Evolutionary conservation across 2,113 vertebrate genomes (phyloP).

Genomic region (Gopherus flavomarginatus): DNA sequence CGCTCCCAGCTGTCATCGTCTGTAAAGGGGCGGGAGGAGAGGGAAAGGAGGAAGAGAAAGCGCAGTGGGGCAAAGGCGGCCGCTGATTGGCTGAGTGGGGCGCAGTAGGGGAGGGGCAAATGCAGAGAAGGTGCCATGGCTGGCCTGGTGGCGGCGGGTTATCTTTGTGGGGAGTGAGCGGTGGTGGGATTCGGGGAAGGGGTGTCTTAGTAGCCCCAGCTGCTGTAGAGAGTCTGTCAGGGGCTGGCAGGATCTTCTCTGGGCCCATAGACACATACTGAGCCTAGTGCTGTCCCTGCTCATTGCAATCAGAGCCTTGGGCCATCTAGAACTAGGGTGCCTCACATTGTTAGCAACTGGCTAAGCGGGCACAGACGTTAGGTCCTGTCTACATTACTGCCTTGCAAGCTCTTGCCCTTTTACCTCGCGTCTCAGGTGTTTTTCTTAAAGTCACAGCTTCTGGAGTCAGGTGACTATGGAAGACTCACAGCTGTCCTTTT

Average conservation of each 20-base stretch:
- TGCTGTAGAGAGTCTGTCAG: too few relatives aligned
- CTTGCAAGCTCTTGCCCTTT: neutral
- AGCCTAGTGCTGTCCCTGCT: neutral
- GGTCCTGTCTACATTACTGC: neutral
- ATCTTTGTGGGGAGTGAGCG: accelerated
- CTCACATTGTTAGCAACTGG: too few relatives aligned
- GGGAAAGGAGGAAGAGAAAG: slow-evolving; percentile 40
- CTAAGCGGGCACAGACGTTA: too few relatives aligned
- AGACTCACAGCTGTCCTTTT: neutral
- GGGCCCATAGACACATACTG: too few relatives aligned
- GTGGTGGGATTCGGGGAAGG: neutral
- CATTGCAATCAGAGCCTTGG: neutral
- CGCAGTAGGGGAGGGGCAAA: neutral
- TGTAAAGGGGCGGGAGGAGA: slow-evolving; percentile 37
- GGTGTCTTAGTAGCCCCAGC: too few relatives aligned
- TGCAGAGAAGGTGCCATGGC: accelerated
- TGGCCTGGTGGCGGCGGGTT: neutral
- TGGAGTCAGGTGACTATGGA: neutral
- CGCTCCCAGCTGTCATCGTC: neutral
- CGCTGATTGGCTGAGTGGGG: slow-evolving; percentile 54
- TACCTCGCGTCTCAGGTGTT: neutral
- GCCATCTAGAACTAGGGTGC: too few relatives aligned
- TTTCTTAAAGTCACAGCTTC: neutral
- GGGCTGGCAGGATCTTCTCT: too few relatives aligned
- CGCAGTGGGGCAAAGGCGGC: neutral